These are phyloP conservation scores for Anas platyrhynchos DNA, from an alignment of 2,113 vertebrate genomes.

Conservation along the genomic window DNA sequence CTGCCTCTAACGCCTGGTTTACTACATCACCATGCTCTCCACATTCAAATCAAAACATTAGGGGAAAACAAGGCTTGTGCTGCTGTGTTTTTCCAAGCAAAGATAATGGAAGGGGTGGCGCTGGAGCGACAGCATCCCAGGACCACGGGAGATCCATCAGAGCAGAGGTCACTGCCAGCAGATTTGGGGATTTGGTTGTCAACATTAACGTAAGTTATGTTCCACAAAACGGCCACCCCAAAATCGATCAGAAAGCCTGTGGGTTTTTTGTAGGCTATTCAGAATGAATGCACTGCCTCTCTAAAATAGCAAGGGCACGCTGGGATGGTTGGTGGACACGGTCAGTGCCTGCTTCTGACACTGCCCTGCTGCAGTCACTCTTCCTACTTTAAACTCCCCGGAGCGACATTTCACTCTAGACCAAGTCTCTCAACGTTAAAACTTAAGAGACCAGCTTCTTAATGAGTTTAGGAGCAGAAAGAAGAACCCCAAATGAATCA, in stretches of 20 bases:
- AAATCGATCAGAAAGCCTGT: background rate
- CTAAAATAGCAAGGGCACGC: fast-evolving
- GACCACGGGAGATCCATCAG: fast-evolving
- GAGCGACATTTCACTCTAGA: background rate
- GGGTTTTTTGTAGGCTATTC: background rate
- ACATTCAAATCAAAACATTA: fast-evolving
- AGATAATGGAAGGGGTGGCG: fast-evolving
- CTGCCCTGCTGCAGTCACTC: background rate
- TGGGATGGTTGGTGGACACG: fast-evolving
- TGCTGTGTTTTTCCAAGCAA: fast-evolving
- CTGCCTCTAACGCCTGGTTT: background rate
- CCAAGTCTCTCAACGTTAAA: fast-evolving
- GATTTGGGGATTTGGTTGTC: background rate
- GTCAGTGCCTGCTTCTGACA: background rate
- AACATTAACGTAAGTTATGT: fast-evolving
- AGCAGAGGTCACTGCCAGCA: background rate
- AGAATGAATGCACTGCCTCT: background rate
- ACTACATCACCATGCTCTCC: fast-evolving
- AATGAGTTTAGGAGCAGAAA: background rate
- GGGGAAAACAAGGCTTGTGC: fast-evolving
- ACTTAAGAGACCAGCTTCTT: background rate
- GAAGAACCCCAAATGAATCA: background rate
- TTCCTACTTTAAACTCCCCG: background rate
- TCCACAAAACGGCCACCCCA: background rate
- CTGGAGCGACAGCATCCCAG: fast-evolving